These are phyloP conservation scores for Galerucella nymphaeae DNA, from an alignment of 2,888 invertebrate genomes.

Conservation along the genomic window DNA sequence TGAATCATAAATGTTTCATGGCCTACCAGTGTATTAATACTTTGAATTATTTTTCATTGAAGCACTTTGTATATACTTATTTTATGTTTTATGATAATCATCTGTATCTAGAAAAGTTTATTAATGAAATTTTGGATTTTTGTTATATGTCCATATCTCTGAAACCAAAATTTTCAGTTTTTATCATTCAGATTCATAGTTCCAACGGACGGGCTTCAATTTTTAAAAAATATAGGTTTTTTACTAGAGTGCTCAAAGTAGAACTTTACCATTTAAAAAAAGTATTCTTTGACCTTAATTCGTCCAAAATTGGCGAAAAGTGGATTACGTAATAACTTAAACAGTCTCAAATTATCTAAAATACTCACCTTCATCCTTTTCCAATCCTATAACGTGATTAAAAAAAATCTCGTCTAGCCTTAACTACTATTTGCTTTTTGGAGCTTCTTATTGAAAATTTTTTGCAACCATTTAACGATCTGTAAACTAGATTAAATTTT, in stretches of 20 bases:
- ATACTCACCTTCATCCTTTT: constrained; percentile 5
- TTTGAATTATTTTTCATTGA: no score
- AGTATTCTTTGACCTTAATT: not conserved
- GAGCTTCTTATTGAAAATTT: constrained; percentile 31
- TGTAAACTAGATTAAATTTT: constrained; percentile 35
- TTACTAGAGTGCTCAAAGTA: not conserved
- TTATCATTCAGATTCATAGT: no score
- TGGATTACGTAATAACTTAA: constrained; percentile 10
- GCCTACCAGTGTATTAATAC: no score
- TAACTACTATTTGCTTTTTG: constrained; percentile 27
- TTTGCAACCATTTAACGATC: constrained; percentile 31
- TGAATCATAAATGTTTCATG: no score
- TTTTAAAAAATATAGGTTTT: not conserved
- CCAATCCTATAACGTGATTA: constrained; percentile 17
- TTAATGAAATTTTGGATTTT: no score
- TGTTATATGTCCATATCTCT: no score
- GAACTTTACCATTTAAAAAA: not conserved
- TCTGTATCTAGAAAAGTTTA: no score
- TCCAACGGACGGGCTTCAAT: no score
- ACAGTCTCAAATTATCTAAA: constrained; percentile 13
- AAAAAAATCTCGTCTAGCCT: constrained; percentile 9
- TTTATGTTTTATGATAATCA: no score
- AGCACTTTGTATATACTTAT: no score
- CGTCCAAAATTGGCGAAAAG: not conserved
- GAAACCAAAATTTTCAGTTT: no score